Percentiles rank a stretch among this genome's conserved stretches.
phyloP scores from a whole-genome alignment of 2,113 vertebrate species.

The Heterotis niloticus region DNA sequence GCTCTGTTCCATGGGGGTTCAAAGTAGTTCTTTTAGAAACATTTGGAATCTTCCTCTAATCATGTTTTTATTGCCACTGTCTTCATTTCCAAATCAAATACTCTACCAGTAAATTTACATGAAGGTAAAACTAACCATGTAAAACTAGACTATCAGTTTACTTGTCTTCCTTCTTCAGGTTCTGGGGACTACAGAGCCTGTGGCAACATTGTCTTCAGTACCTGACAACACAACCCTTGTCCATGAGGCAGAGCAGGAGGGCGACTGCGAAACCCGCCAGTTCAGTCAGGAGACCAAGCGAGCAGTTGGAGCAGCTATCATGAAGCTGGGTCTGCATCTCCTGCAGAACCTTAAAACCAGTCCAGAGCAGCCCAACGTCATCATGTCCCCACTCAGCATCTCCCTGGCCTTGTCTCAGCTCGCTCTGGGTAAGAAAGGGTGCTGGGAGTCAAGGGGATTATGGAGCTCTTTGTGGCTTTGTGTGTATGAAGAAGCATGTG shows the following conservation, averaged over 20 bases:
- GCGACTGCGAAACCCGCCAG: conserved; percentile 30
- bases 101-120: too few species aligned
- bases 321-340: conserved; percentile 66
- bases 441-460: neutral
- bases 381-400: conserved; percentile 77
- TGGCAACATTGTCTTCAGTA: neutral
- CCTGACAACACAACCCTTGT: neutral
- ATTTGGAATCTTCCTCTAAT: too few species aligned
- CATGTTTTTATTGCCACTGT: too few species aligned
- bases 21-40: neutral
- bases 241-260: neutral
- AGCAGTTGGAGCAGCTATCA: conserved; percentile 62
- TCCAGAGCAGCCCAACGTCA: conserved; percentile 58
- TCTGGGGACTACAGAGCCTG: conserved; percentile 4
- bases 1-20: neutral
- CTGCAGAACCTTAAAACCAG: conserved; percentile 60
- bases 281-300: conserved; percentile 31
- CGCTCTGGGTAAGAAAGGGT: conserved; percentile 66
- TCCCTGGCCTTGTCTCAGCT: conserved; percentile 73
- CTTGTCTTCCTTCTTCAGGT: neutral
- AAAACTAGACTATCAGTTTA: neutral
- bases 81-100: neutral
- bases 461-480: too few species aligned
- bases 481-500: too few species aligned
- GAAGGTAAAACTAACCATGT: too few species aligned